Conservation (phyloP, 2,888 invertebrate genomes). For the Pedicia rivosa region DNA sequence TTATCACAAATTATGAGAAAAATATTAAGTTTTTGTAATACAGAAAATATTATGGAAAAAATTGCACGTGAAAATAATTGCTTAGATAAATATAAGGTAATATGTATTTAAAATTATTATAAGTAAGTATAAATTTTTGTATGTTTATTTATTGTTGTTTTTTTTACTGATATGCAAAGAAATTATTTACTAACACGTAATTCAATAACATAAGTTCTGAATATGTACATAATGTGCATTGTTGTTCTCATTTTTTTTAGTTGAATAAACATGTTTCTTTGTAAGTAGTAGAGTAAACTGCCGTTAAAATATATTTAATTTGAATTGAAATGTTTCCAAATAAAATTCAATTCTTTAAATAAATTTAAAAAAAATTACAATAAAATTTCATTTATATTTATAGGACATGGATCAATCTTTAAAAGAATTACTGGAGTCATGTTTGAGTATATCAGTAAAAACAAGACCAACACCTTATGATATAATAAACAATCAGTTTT, state of each 20-base stretch:
- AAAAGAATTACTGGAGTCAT: slow-evolving; percentile 46
- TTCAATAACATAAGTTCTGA: too few relatives aligned
- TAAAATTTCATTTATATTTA: not conserved
- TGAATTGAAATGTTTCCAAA: too few relatives aligned
- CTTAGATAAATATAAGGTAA: slow-evolving; percentile 44
- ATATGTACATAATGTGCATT: too few relatives aligned
- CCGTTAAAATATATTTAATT: not conserved
- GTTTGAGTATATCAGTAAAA: slow-evolving; percentile 49
- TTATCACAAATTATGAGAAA: slow-evolving; percentile 55
- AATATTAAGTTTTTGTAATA: slow-evolving; percentile 41
- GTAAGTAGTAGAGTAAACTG: too few relatives aligned
- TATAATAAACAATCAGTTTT: slow-evolving; percentile 37
- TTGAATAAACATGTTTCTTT: not conserved
- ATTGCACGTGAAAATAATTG: slow-evolving; percentile 67
- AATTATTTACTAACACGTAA: too few relatives aligned
- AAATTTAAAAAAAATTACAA: too few relatives aligned
- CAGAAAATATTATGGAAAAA: slow-evolving; percentile 40
- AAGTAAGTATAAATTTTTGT: too few relatives aligned
- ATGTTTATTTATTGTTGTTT: too few relatives aligned
- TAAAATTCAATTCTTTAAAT: too few relatives aligned
- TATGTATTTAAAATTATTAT: too few relatives aligned
- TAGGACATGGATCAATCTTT: slow-evolving; percentile 24
- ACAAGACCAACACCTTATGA: slow-evolving; percentile 42
- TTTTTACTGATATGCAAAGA: too few relatives aligned
- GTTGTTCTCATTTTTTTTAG: too few relatives aligned